Conservation (phyloP, 2,888 invertebrate genomes). For the Trissolcus japonicus region DNA sequence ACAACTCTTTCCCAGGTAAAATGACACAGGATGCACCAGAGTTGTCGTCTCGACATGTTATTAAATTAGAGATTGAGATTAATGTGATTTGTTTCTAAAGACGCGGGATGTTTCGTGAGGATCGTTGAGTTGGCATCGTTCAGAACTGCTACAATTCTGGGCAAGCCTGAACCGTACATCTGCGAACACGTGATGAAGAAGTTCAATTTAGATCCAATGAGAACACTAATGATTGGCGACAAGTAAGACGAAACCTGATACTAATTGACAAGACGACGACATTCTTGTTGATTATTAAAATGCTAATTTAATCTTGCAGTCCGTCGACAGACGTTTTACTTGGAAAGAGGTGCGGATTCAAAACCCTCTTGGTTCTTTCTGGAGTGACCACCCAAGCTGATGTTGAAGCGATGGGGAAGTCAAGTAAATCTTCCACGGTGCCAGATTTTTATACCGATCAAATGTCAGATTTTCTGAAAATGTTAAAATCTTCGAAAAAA, state of each 20-base stretch:
- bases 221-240: constrained; percentile 95
- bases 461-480: constrained; percentile 68
- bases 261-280: background rate
- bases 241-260: constrained; percentile 76
- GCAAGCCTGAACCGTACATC: constrained; percentile 92
- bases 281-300: background rate
- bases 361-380: constrained; percentile 90
- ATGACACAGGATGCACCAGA: no score
- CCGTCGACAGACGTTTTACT: constrained; percentile 94
- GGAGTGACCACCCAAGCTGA: constrained; percentile 85
- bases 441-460: constrained; percentile 75
- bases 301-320: constrained; percentile 67
- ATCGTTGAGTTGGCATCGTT: constrained; percentile 89
- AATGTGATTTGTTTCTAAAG: constrained; percentile 72
- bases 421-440: constrained; percentile 64
- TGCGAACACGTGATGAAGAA: constrained; percentile 84
- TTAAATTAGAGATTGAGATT: background rate
- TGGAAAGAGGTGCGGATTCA: constrained; percentile 90
- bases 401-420: constrained; percentile 77
- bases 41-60: background rate
- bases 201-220: constrained; percentile 86
- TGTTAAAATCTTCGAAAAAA: constrained; percentile 18
- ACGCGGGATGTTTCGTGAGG: constrained; percentile 91
- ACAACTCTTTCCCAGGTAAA: constrained; percentile 67
- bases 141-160: constrained; percentile 87